phyloP scores from a whole-genome alignment of 2,888 invertebrate species.

The Bellardia bayeri region DNA sequence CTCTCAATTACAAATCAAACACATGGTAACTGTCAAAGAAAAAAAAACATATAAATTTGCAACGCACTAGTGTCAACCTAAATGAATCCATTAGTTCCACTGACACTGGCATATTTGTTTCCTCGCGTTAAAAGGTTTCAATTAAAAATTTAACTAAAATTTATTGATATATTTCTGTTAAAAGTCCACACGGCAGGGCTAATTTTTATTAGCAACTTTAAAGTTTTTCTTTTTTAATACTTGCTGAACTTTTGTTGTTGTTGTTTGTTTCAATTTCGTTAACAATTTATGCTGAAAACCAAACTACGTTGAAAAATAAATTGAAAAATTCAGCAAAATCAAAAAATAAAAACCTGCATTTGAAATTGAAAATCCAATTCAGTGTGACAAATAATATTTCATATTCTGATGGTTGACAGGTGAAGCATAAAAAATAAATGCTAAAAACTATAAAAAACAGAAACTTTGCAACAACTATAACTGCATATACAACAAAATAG shows the following conservation, averaged over 20 bases:
- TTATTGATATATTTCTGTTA: conserved; percentile 37
- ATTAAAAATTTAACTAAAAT: conserved; percentile 60
- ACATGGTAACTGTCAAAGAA: neutral
- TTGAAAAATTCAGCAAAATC: neutral
- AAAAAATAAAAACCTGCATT: neutral
- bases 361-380: conserved; percentile 58
- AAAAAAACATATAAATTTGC: conserved; percentile 2
- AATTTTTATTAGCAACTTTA: conserved; percentile 24
- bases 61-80: neutral
- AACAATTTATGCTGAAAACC: conserved; percentile 31
- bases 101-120: neutral
- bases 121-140: conserved; percentile 50
- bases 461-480: neutral
- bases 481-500: neutral
- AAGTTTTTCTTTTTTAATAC: neutral
- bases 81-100: conserved; percentile 10
- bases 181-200: conserved; percentile 1
- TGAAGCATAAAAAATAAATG: conserved; percentile 46
- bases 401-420: conserved; percentile 47
- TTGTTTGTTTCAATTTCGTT: conserved; percentile 1
- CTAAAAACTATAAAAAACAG: conserved; percentile 27
- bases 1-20: neutral
- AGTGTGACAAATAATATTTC: conserved; percentile 59
- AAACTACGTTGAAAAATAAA: conserved; percentile 7
- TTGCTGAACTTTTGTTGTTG: too few relatives aligned